Base-by-base conservation (phyloP, 1,140 invertebrate species). In the Phymorhynchus buccinoides region DNA sequence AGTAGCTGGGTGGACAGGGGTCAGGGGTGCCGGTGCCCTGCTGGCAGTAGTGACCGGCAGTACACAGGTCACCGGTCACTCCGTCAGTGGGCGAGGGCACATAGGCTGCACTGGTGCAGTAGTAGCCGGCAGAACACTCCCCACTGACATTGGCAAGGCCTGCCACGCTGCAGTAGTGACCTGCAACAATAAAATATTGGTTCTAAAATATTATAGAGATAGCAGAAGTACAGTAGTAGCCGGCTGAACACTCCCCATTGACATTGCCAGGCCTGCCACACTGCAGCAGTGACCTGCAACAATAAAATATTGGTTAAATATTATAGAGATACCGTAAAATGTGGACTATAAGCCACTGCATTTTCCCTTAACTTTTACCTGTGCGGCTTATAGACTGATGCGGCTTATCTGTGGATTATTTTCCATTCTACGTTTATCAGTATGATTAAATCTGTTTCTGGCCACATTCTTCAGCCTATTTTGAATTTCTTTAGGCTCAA, bases 211-310 rank as follows among this genome's bases (percentile, higher is more conserved):
- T 16, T 73, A 73, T 73, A 16, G 14, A 16, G 2, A 91, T 90
- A 3, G 84, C 87, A 16, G 86, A 75, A n/a, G 90, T 91, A 80
- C 92, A 93, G 86, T 89, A 93, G 85, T 89, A 91, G 4, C 92
- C 92, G 39, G 90, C 87, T 56, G 80, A 80, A 89, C 92, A 93
- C 37, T 87, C 77, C 6, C 89, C 91, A 18, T 89, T 89, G 16
- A 89, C 92, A 68, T 85, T 88, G 39, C 73, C 14, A 93, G 89
- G 12, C 90, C 89, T 83, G 80, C 66, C 66, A 78, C 73, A 27
- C 88, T 88, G 86, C 92, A 93, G 82, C 90, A 92, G 73, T 88
- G 86, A 30, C 91, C 91, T 92, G 81, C 0, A 52, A 52, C 48
- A n/a, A n/a, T n/a, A 18, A 6, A 48, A 48, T 48, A 18, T n/a